A percentile compares a stretch with the other conserved stretches of the same genome.
These are phyloP conservation scores for Stramonita haemastoma DNA, from an alignment of 2,888 invertebrate genomes.

Conservation along the genomic window DNA sequence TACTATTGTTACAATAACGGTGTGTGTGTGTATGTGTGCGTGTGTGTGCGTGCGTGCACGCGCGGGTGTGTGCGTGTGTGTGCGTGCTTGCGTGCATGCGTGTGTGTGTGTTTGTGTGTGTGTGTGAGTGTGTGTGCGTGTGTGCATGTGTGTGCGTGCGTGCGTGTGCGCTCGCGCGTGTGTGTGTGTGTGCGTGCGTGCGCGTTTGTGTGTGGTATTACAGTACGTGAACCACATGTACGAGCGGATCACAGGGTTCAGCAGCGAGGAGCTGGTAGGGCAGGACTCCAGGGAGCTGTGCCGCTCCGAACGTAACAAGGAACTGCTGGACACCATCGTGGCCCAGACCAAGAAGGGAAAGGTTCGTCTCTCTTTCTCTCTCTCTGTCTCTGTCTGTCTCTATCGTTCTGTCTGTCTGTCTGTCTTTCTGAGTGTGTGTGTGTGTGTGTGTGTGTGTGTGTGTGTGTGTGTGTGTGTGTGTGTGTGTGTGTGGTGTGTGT, in stretches of 20 bases:
- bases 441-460: slow-evolving; percentile 28
- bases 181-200: not conserved
- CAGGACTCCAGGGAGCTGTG: slow-evolving; percentile 82
- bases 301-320: slow-evolving; percentile 78
- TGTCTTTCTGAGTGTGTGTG: not conserved
- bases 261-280: slow-evolving; percentile 83
- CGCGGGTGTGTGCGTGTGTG: too few species aligned
- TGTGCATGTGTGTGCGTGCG: not conserved
- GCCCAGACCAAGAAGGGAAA: slow-evolving; percentile 77
- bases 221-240: slow-evolving; percentile 93
- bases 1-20: too few species aligned
- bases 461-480: not conserved
- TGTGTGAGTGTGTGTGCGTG: not conserved
- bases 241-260: slow-evolving; percentile 88
- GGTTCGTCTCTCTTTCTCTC: slow-evolving; percentile 55
- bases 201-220: slow-evolving; percentile 57
- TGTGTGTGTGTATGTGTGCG: not conserved
- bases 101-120: not conserved
- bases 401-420: not conserved
- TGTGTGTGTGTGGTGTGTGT: not conserved
- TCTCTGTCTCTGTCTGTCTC: not conserved
- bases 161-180: not conserved
- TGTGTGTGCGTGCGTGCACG: too few species aligned
- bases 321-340: slow-evolving; percentile 74
- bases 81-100: not conserved